Conservation (phyloP, 2,113 vertebrate species). For the Toxotes chatareus region DNA sequence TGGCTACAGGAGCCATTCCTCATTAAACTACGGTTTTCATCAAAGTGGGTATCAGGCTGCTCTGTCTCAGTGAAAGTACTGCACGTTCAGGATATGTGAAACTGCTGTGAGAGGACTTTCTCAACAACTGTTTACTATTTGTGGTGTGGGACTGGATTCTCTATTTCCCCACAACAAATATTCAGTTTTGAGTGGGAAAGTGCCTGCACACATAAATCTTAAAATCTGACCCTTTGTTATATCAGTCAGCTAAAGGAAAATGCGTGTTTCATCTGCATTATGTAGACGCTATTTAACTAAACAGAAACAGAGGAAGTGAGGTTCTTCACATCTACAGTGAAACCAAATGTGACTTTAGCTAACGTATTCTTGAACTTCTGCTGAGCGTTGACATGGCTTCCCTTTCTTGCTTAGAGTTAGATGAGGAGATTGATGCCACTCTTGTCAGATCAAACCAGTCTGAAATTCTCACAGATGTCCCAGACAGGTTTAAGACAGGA, state of each 20-base stretch:
- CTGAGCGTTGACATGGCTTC: too few species aligned
- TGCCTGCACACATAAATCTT: slow-evolving; percentile 11
- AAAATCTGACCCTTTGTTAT: slow-evolving; percentile 12
- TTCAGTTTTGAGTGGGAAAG: slow-evolving; percentile 28
- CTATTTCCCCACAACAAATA: slow-evolving; percentile 44
- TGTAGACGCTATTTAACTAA: slow-evolving; percentile 3
- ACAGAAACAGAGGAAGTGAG: neutral
- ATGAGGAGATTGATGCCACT: too few species aligned
- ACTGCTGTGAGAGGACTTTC: slow-evolving; percentile 24
- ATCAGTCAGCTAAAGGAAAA: neutral
- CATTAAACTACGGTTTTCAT: slow-evolving; percentile 51
- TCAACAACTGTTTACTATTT: slow-evolving; percentile 75
- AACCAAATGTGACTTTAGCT: too few species aligned
- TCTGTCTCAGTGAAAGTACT: slow-evolving; percentile 1
- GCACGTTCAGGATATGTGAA: slow-evolving; percentile 34
- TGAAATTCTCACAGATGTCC: neutral
- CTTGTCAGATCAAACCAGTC: neutral
- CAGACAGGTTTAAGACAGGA: slow-evolving; percentile 15
- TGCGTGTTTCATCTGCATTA: neutral
- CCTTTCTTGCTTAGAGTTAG: too few species aligned
- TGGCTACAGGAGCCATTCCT: slow-evolving; percentile 29
- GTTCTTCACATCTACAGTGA: neutral
- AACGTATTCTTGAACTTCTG: too few species aligned
- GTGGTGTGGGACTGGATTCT: slow-evolving; percentile 41
- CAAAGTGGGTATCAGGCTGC: slow-evolving; percentile 25